Evolutionary conservation across 1,140 invertebrate species (phyloP), one percentile per base, ranked within the genome.

Genomic region (Rhopalosiphum padi): DNA sequence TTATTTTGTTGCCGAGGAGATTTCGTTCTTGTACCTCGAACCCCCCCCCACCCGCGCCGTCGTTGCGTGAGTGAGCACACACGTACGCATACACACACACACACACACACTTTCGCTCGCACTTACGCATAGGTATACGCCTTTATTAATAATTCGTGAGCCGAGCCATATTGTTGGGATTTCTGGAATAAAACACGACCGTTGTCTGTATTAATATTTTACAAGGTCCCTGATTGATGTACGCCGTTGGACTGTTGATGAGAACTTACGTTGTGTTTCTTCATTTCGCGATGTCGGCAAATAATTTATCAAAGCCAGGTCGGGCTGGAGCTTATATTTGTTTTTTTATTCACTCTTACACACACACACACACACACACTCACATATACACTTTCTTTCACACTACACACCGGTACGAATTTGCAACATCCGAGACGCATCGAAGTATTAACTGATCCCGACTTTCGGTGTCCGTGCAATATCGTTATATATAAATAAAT

Each of bases 221-320:
- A 86, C 68, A 37, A 86, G 48, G n/a, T 37, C 82, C n/a, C 82
- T 85, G 91, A 93, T 93, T 93, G 91, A 93, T 93, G 91, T 86
- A 86, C 91, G 82, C 91, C 91, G 82, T 86, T 43, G 91, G 91
- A 93, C 91, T 86, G 91, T 93, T 86, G 91, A 93, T 86, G 91
- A 85, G 91, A 86, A 93, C 91, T 85, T 35, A 41, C 77, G 91
- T 85, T 55, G 82, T 93, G 82, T 93, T 93, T 86, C 91, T 93
- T 86, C 91, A 43, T 93, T 86, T 86, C 60, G 60, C 60, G 82
- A 83, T 41, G 91, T 83, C 46, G 77, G 68, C 91, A 51, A 93
- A 93, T 93, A 93, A 93, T 93, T 93, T 85, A 86, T 93, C 91
- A 86, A 86, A 93, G 91, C 35, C 25, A 25, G 22, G 2, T 15